These are phyloP conservation scores for Leptestheria dahalacensis DNA, from an alignment of 1,140 invertebrate species.

Conservation along the genomic window DNA sequence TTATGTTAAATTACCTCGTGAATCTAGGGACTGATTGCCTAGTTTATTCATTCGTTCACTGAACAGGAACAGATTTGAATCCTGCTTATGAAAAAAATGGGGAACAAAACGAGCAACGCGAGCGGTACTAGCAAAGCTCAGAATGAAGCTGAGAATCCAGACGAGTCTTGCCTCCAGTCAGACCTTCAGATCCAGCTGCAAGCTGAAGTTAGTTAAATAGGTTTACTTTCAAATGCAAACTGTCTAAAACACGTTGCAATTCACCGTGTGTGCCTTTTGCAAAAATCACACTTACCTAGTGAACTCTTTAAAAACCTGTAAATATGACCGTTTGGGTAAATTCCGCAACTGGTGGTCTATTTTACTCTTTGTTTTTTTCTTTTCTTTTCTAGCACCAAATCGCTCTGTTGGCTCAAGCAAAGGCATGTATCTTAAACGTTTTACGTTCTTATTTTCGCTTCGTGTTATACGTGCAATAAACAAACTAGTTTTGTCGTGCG, in stretches of 20 bases:
- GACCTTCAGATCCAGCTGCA: not conserved
- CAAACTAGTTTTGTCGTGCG: too few relatives aligned
- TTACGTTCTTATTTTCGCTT: too few relatives aligned
- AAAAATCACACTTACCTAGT: too few relatives aligned
- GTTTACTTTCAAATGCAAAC: not conserved
- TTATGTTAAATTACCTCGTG: too few relatives aligned
- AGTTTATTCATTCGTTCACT: not conserved
- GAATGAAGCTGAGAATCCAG: too few relatives aligned
- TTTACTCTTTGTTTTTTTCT: not conserved
- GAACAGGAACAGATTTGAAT: not conserved
- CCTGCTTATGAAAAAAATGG: not conserved
- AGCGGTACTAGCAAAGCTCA: not conserved
- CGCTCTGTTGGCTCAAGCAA: not conserved
- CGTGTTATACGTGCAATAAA: too few relatives aligned
- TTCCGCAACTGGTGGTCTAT: constrained; percentile 20
- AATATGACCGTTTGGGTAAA: too few relatives aligned
- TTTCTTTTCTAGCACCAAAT: not conserved
- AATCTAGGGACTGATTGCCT: too few relatives aligned
- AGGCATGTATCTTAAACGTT: not conserved
- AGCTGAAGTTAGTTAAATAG: not conserved
- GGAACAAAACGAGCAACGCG: not conserved
- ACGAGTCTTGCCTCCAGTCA: too few relatives aligned
- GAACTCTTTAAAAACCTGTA: too few relatives aligned
- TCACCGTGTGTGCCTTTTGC: too few relatives aligned
- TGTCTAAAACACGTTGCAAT: not conserved